phyloP scores from a whole-genome alignment of 2,113 vertebrate genomes.

The Bujurquina vittata region DNA sequence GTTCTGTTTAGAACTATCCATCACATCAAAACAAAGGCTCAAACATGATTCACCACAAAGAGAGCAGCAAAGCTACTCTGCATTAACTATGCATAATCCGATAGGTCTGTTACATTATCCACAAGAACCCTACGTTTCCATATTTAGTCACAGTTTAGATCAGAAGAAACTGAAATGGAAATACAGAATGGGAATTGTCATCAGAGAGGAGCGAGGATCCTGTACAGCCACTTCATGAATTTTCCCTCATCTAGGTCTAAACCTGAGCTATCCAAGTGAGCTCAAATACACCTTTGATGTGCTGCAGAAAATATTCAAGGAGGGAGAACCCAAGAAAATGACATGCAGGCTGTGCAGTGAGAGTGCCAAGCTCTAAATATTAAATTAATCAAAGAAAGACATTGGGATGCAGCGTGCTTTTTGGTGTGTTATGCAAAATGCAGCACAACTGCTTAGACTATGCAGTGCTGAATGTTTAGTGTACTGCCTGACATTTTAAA shows the following conservation, averaged over 20 bases:
- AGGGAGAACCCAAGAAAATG: background rate
- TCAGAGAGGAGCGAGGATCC: background rate
- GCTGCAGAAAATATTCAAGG: background rate
- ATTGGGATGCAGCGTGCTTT: no score
- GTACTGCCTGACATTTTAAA: no score
- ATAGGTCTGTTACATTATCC: background rate
- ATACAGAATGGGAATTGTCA: background rate
- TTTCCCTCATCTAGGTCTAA: background rate
- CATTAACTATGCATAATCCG: background rate
- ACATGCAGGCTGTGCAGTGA: background rate
- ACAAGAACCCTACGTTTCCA: background rate
- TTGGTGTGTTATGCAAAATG: no score
- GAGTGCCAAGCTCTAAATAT: background rate
- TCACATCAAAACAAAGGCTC: background rate
- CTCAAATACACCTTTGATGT: constrained; percentile 3
- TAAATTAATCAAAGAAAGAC: background rate
- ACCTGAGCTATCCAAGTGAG: background rate
- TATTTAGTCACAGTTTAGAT: background rate
- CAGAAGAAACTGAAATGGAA: background rate
- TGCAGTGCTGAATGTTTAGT: no score
- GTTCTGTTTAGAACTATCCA: background rate
- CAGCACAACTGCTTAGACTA: no score
- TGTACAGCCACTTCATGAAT: background rate
- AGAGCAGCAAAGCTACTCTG: background rate
- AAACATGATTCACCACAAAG: background rate